A percentile compares a stretch with the other conserved stretches of the same genome.
Conservation (phyloP, 2,113 vertebrate species). For the Siniperca chuatsi region DNA sequence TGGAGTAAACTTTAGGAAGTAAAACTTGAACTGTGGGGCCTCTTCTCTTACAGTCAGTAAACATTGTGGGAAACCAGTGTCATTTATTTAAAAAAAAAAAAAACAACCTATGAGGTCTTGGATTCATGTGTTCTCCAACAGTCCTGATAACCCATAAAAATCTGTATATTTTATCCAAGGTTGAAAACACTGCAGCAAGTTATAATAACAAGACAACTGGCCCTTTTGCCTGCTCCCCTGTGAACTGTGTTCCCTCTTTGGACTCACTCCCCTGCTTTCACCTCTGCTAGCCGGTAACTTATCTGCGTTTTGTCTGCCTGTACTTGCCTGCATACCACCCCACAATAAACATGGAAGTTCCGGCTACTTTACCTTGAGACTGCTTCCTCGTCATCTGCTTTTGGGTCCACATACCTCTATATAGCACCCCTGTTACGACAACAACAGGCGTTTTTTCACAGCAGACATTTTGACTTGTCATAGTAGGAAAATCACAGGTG, state of each 20-base stretch:
- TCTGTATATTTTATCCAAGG: not conserved
- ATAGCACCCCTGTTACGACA: too few relatives aligned
- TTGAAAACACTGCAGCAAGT: not conserved
- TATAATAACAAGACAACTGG: not conserved
- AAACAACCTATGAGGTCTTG: not conserved
- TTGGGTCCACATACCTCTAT: too few relatives aligned
- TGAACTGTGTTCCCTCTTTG: too few relatives aligned
- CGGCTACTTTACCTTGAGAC: too few relatives aligned
- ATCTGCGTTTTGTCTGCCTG: too few relatives aligned
- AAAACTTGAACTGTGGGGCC: not conserved
- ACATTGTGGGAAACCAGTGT: not conserved
- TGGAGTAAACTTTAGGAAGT: conserved; percentile 29
- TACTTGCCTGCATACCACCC: too few relatives aligned
- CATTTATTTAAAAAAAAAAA: not conserved
- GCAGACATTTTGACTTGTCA: not conserved
- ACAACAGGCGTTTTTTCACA: not conserved
- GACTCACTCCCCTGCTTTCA: too few relatives aligned
- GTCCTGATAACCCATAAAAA: not conserved
- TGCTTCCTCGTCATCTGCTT: too few relatives aligned
- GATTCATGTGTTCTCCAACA: not conserved
- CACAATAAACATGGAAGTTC: too few relatives aligned
- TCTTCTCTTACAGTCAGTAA: not conserved
- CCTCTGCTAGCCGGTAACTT: too few relatives aligned
- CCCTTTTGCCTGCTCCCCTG: too few relatives aligned
- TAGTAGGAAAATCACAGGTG: not conserved